Base-by-base conservation (phyloP, 2,888 invertebrate genomes). In the Amblyjoppa proteus region DNA sequence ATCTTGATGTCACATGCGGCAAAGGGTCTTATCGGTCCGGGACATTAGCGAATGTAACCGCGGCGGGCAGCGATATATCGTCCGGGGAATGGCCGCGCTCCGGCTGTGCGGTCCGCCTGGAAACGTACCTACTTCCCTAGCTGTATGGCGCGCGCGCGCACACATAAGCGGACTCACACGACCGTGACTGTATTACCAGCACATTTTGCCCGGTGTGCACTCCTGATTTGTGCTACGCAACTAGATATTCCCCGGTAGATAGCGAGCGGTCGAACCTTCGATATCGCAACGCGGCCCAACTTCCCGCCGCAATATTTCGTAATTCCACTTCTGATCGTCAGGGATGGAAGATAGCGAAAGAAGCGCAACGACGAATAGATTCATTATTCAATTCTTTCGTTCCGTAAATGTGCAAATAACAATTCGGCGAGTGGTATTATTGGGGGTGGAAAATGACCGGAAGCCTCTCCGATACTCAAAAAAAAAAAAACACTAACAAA, bases 11-110 rank as follows among this genome's bases (percentile, higher is more conserved):
- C 56, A 66, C 64, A 64, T 45, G 61, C 16, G 38, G 51, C 38
- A 51, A 31, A 69, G 41, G 74, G 64, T 79, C 84, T 86, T 86
- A 86, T 86, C 86, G 53, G 84, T 28, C 31, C 77, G 53, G 58
- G 69, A 84, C 84, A 86, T 86, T 86, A 86, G 81, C 74, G 76
- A 77, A 70, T 86, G 86, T 77, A 77, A 69, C 68, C 61, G 25
- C 38, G 20, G 77, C 51, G 51, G 11, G 51, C 49, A 70, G 80
- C 82, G 69, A 84, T 84, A 81, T 86, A 86, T 86, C 78, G 78
- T 84, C 69, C 25, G 45, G 81, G 71, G 77, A 86, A 86, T 84
- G 85, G 85, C 64, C 64, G 51, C 56, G 7, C 38, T 56, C n/a
- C 58, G n/a, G 6, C n/a, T 9, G 25, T 73, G 34, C 56, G 73